Evolutionary conservation across 2,888 invertebrate genomes (phyloP).

Genomic region (Philonicus albiceps): DNA sequence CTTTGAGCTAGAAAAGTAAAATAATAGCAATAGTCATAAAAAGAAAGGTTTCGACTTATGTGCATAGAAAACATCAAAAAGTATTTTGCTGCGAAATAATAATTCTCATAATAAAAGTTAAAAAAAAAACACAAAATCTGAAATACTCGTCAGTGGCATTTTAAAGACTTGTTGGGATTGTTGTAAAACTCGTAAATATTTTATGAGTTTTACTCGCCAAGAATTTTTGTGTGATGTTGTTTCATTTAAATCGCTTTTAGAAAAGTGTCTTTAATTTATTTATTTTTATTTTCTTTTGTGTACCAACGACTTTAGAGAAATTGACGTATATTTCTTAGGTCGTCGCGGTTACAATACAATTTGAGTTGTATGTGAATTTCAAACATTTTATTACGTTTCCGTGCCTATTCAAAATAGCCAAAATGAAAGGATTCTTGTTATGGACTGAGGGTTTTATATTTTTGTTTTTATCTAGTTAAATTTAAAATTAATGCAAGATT

Average conservation of each 20-base stretch:
- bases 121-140: background rate
- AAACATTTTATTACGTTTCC: background rate
- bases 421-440: background rate
- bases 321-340: background rate
- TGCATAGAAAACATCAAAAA: background rate
- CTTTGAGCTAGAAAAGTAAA: background rate
- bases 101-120: background rate
- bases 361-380: background rate
- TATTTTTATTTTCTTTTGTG: background rate
- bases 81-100: background rate
- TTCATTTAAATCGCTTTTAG: background rate
- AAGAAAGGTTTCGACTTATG: background rate
- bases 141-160: background rate
- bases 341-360: background rate
- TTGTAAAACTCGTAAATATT: background rate
- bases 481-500: background rate
- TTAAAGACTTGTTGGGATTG: background rate
- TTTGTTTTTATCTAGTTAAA: background rate
- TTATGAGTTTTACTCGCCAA: background rate
- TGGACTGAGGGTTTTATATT: background rate
- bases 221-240: background rate
- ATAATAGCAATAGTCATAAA: background rate
- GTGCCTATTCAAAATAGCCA: background rate
- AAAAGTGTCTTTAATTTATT: background rate
- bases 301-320: background rate